Base-by-base conservation (phyloP, 2,113 vertebrate genomes). In the Maccullochella peelii region DNA sequence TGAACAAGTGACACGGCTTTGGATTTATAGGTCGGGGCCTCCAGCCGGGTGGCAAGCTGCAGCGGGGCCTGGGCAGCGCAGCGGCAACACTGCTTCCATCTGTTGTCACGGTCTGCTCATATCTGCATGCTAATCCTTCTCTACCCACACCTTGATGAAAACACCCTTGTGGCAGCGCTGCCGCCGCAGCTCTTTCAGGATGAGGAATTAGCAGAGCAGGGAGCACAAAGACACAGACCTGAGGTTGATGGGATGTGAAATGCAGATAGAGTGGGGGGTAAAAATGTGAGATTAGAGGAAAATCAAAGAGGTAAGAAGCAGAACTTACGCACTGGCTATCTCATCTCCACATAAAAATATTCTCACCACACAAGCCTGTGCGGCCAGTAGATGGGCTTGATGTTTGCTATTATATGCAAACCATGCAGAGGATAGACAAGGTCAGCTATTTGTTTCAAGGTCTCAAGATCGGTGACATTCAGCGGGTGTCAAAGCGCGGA, bases 1-100 rank as follows among this genome's bases (percentile, higher is more conserved):
- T 55, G 59, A 91, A 84, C 72, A 87, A 88, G 87, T 86, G 83
- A 90, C 86, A 92, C 67, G 69, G 86, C 77, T 86, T 91, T 84
- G 84, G 94, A 93, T 94, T 93, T 88, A 93, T 82, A 86, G 92
- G 89, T 90, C 88, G 70, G 86, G 89, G 90, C 89, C 90, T 93
- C 93, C 89, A 87, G 86, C 89, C 36, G 85, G 87, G 92, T 86
- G 86, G 74, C 92, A 91, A 90, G 92, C 92, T 94, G 91, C 89
- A 89, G 87, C 58, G 52, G 80, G 73, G 79, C 86, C 85, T 47
- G 77, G 63, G 77, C 84, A 69, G 79, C 74, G 27, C 86, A 77
- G 88, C 65, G 84, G 87, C 85, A 86, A 86, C 80, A 70, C 85
- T 2, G 54, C 85, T 69, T 88, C 95, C 95, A 96, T 96, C 95